Evolutionary conservation across 2,888 invertebrate species (phyloP).

Genomic region (Proisotoma minuta): DNA sequence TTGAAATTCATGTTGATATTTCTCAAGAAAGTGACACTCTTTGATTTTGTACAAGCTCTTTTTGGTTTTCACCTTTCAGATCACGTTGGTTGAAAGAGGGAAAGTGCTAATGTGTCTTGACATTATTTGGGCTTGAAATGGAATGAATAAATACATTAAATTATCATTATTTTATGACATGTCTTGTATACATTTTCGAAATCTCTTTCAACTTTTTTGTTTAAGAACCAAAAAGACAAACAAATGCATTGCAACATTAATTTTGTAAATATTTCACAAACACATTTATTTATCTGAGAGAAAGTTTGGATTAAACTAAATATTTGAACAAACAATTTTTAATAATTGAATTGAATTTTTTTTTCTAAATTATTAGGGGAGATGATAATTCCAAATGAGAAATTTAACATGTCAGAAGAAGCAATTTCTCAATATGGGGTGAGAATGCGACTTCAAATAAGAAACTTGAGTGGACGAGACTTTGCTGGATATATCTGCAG

Average conservation of each 20-base stretch:
- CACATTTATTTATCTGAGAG: too few relatives aligned
- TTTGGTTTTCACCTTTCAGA: background rate
- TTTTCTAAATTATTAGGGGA: constrained; percentile 62
- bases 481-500: constrained; percentile 75
- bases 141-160: constrained; percentile 3
- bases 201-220: too few relatives aligned
- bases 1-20: constrained; percentile 16
- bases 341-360: constrained; percentile 7
- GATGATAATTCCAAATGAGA: constrained; percentile 84
- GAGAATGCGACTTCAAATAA: constrained; percentile 43
- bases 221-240: too few relatives aligned
- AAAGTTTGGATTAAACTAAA: too few relatives aligned
- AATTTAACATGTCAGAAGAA: constrained; percentile 72
- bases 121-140: background rate
- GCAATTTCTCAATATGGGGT: constrained; percentile 43
- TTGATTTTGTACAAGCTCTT: background rate
- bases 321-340: background rate
- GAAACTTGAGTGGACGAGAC: constrained; percentile 28
- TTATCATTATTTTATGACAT: too few relatives aligned
- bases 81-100: background rate
- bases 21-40: background rate
- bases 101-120: constrained; percentile 30
- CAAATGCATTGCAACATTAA: too few relatives aligned
- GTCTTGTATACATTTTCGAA: too few relatives aligned
- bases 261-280: too few relatives aligned